A percentile compares a stretch with the other conserved stretches of the same genome.
Conservation (phyloP, 2,888 invertebrate genomes). For the Maniola hyperantus region DNA sequence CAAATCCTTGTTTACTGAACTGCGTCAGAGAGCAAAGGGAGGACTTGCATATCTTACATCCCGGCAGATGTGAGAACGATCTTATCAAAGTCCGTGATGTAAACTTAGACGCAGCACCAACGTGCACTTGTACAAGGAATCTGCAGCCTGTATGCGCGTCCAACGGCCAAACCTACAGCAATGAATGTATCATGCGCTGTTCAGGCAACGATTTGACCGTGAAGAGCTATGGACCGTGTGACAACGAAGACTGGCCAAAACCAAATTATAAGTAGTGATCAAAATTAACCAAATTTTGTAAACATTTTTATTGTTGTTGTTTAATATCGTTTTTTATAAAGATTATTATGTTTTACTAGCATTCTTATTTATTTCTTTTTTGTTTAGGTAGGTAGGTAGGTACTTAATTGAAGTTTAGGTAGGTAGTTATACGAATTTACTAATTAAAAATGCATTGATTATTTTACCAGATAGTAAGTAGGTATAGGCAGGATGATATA, state of each 20-base stretch:
- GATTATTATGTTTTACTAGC: neutral
- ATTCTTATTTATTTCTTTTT: too few relatives aligned
- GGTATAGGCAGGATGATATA: too few relatives aligned
- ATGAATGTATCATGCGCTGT: constrained; percentile 85
- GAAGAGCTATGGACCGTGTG: constrained; percentile 36
- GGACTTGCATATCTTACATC: constrained; percentile 36
- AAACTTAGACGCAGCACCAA: constrained; percentile 9
- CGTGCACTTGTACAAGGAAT: constrained; percentile 44
- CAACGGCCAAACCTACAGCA: constrained; percentile 86
- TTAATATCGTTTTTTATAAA: neutral
- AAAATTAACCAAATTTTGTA: neutral
- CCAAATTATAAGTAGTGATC: neutral
- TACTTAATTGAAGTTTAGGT: too few relatives aligned
- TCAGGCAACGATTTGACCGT: constrained; percentile 43
- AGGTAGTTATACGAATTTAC: too few relatives aligned
- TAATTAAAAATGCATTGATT: too few relatives aligned
- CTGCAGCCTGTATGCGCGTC: constrained; percentile 85
- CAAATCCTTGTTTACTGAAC: constrained; percentile 48
- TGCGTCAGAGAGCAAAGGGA: constrained; percentile 45
- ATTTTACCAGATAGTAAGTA: too few relatives aligned
- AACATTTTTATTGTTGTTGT: neutral
- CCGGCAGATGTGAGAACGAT: constrained; percentile 37
- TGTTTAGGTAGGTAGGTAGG: too few relatives aligned
- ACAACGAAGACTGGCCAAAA: constrained; percentile 17
- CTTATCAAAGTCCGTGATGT: neutral